Conservation (phyloP, 2,888 invertebrate species). For the Scelioninae gen. 1 region DNA sequence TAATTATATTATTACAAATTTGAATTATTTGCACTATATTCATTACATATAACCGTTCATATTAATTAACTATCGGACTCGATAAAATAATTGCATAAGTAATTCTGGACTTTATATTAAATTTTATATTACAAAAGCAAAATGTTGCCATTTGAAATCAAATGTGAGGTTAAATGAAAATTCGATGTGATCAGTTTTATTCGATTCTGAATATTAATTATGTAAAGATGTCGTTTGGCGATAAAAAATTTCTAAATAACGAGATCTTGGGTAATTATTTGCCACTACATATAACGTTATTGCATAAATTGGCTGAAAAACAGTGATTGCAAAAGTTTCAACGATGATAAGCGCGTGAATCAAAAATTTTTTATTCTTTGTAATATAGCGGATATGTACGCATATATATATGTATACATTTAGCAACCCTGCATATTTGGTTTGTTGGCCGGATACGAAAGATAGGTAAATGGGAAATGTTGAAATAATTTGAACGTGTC, state of each 20-base stretch:
- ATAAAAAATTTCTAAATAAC: slow-evolving; percentile 11
- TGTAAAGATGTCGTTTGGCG: background rate
- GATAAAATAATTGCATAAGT: no score
- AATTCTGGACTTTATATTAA: no score
- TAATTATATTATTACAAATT: no score
- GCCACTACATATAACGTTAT: background rate
- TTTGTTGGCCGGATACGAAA: slow-evolving; percentile 45
- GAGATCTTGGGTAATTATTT: slow-evolving; percentile 27
- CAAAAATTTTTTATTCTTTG: slow-evolving; percentile 43
- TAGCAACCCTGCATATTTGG: slow-evolving; percentile 13
- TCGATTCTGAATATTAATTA: slow-evolving; percentile 11
- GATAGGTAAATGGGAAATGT: slow-evolving; percentile 43
- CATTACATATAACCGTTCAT: no score
- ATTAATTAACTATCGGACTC: no score
- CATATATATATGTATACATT: slow-evolving; percentile 7
- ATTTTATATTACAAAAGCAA: no score
- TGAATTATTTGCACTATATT: no score
- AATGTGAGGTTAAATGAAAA: background rate
- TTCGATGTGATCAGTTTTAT: background rate
- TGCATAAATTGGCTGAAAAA: slow-evolving; percentile 24
- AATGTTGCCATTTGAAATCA: no score
- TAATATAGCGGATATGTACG: slow-evolving; percentile 25
- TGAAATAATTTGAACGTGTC: slow-evolving; percentile 40
- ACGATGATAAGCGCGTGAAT: slow-evolving; percentile 36
- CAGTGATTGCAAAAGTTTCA: slow-evolving; percentile 11